Base-by-base conservation (phyloP, 2,113 vertebrate genomes). In the Rhynchopsitta pachyrhyncha region DNA sequence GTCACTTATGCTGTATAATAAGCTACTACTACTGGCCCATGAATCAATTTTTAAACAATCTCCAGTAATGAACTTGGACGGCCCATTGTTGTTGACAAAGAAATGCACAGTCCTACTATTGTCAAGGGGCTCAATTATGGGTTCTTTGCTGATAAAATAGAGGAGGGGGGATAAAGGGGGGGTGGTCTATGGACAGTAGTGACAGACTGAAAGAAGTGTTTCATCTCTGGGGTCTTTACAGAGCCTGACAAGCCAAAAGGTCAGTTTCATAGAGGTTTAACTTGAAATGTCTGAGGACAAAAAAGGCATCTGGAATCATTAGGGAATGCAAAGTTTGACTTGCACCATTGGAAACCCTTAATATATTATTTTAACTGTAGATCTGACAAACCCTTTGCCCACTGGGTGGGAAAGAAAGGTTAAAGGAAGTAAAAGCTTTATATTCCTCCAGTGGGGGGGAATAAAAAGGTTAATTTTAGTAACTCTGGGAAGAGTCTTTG, bases 41-140 rank as follows among this genome's bases (percentile, higher is more conserved):
- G 94, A 97, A 97, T 97, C 97, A 97, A 89, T 97, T 98, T 97
- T 97, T 96, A 97, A 97, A 97, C 97, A 97, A 97, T 97, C 96
- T 97, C 90, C 90, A 46, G 95, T 98, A 98, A 98, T 98, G 98
- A 98, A 98, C 97, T 98, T 98, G 98, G 97, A 98, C 98, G 96
- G 97, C 90, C 95, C 96, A 95, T 97, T 98, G 97, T 96, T 98
- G 96, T 92, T 93, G 90, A 96, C 96, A 96, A 96, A 97, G 91
- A 97, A 98, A 96, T 96, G 91, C 97, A 97, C 97, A 97, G 97
- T 97, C 97, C 81, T 71, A 74, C 90, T 96, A 97, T 98, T 98
- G 97, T 98, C 96, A 92, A 95, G 88, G 92, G 75, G 89, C 90
- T 98, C 97, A 98, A 95, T 97, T 98, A 98, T 96, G 96, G 97